phyloP scores from a whole-genome alignment of 2,113 vertebrate species.

The Anoplopoma fimbria region DNA sequence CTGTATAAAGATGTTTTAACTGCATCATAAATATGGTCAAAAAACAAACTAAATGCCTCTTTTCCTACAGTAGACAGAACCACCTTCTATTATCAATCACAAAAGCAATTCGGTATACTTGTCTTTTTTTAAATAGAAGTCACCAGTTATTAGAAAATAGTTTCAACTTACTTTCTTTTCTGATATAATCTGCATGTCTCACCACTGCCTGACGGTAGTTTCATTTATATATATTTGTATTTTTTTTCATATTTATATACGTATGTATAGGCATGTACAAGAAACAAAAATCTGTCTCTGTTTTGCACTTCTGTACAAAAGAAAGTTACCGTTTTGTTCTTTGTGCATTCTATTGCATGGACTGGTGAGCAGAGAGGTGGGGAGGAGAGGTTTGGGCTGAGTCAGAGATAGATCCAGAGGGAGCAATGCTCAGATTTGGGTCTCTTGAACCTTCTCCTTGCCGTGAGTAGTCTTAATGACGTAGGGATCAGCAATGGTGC shows the following conservation, averaged over 20 bases:
- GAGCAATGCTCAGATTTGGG: conserved; percentile 90
- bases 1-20: conserved; percentile 84
- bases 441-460: conserved; percentile 99
- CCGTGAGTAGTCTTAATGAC: conserved; percentile 93
- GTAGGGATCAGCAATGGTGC: conserved; percentile 90
- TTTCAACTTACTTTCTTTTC: conserved; percentile 86
- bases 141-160: conserved; percentile 95
- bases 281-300: conserved; percentile 88
- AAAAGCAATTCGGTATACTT: conserved; percentile 79
- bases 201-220: conserved; percentile 88
- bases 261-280: conserved; percentile 87
- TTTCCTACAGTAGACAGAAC: conserved; percentile 77
- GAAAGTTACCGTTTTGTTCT: conserved; percentile 85
- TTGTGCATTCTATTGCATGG: conserved; percentile 96
- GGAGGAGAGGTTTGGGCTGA: conserved; percentile 71
- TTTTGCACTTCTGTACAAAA: conserved; percentile 95
- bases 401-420: conserved; percentile 76
- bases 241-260: conserved; percentile 87
- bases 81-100: conserved; percentile 78
- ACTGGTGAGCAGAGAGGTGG: conserved; percentile 75
- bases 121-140: conserved; percentile 90
- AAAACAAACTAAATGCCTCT: conserved; percentile 84
- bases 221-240: conserved; percentile 86
- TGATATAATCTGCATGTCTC: conserved; percentile 92
- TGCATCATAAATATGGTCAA: conserved; percentile 85